Evolutionary conservation across 2,888 invertebrate genomes (phyloP), one percentile per base, ranked within the genome.

Genomic region (Philereme transversata): DNA sequence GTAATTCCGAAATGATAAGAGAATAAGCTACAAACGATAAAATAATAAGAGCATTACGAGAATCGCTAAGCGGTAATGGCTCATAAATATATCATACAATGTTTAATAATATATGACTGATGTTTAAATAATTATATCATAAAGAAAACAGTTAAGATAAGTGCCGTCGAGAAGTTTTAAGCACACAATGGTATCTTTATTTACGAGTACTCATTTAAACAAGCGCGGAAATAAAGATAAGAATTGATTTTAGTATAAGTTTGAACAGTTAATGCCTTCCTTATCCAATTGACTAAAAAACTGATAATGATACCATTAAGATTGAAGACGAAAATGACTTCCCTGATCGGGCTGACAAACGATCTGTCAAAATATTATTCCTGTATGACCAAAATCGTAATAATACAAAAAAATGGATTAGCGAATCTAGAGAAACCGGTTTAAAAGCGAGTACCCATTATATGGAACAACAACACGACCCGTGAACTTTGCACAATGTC

Each of bases 401-500:
- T 22, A 22, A 22, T 2, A 1, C 22, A 22, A 22, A 22, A 22
- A 22, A 22, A 22, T 22, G 22, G 22, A 35, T 35, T 43, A 43
- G 60, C 54, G 8, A 33, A 46, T 46, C 34, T 10, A 50, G 33
- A 43, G 9, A 41, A 60, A 41, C 51, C n/a, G 47, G 47, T 43
- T 47, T 35, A 60, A 57, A 54, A 53, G 60, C 60, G 58, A 49
- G 45, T 49, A 53, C 68, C 65, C 64, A 58, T 60, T 60, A 68
- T 72, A 52, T 51, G 52, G 10, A 57, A 60, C 54, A 63, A 60
- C 57, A 65, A 44, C 49, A 62, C 61, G 64, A 71, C 68, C 77
- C 68, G 65, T 76, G 76, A 80, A 80, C 78, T 77, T 76, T 72
- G 71, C 71, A 73, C 67, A 68, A 75, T 70, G 73, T 68, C 64